These are phyloP conservation scores for Seira sanloemensis DNA, from an alignment of 2,888 invertebrate genomes.

Conservation along the genomic window DNA sequence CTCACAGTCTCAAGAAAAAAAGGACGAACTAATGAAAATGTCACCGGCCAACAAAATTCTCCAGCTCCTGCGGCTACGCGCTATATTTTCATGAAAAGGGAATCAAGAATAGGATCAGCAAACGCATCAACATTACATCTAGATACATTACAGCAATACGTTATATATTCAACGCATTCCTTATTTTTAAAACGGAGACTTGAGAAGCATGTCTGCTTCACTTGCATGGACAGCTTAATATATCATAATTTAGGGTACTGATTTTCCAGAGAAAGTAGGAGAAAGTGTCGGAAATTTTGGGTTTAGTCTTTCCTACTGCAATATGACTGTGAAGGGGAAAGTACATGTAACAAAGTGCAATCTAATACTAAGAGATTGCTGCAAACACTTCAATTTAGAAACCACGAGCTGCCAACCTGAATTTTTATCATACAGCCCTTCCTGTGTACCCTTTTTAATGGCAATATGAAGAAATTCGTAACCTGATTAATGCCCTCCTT, in stretches of 20 bases:
- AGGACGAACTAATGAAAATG: conserved; percentile 42
- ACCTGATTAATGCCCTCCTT: too few species aligned
- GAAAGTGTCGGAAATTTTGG: too few species aligned
- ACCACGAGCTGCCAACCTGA: conserved; percentile 14
- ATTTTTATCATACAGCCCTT: too few species aligned
- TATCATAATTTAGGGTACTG: too few species aligned
- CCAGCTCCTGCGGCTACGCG: neutral
- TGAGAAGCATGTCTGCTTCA: neutral
- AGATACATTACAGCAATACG: too few species aligned
- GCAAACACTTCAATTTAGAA: conserved; percentile 36
- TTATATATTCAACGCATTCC: neutral
- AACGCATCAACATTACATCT: too few species aligned
- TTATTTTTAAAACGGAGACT: too few species aligned
- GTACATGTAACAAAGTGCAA: neutral
- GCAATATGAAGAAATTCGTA: too few species aligned
- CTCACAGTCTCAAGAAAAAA: neutral
- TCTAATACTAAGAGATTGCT: neutral
- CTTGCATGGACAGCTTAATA: too few species aligned
- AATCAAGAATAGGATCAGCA: too few species aligned
- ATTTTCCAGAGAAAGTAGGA: too few species aligned
- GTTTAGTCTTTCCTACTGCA: neutral
- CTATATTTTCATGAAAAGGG: neutral
- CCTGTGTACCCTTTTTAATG: too few species aligned
- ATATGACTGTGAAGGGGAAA: conserved; percentile 1
- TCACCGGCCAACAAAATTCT: conserved; percentile 12